Base-by-base conservation (phyloP, 2,888 invertebrate species). In the Eustalomyia histrio region DNA sequence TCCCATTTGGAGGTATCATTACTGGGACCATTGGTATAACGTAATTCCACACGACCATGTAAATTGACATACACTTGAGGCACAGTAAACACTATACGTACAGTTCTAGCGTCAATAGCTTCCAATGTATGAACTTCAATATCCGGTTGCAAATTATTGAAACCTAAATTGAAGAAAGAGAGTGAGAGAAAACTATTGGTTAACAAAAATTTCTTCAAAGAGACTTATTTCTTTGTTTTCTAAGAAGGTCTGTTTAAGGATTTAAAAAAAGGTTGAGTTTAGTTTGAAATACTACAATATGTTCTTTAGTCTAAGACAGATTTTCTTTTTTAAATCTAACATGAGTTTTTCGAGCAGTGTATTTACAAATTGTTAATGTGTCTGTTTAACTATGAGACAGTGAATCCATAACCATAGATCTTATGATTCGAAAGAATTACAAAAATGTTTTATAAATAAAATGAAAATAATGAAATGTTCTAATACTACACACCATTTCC, bases 41-140 rank as follows among this genome's bases (percentile, higher is more conserved):
- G 93, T 80, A 97, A 92, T 90, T 97, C 97, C 2, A 97, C 96
- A 83, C 96, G 94, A 73, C 97, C 97, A 86, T 96, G 94, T 57
- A 97, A 92, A 33, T 97, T 97, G 9, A 97, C 96, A 83, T 96
- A 93, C 1, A 96, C 93, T 18, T 94, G 92, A 0, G 97, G 97
- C 10, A 97, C 94, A 4, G 95, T 95, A 88, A 97, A 97, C 12
- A 96, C 93, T 87, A 97, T 93, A 83, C 95, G 94, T 9, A 97
- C 94, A 35, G 95, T 95, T 18, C 94, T 94, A 0, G 95, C 94
- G 84, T 96, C 95, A 75, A 97, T 92, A 2, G 96, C 94, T 88
- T 95, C 94, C 83, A 97, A 88, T 0, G 93, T 92, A 50, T 93
- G 90, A 0, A 93, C 92, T 43, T 92, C 90, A 69, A 93, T 88